These are phyloP conservation scores for Vulpes lagopus DNA, from an alignment of 2,113 vertebrate genomes.

Conservation along the genomic window DNA sequence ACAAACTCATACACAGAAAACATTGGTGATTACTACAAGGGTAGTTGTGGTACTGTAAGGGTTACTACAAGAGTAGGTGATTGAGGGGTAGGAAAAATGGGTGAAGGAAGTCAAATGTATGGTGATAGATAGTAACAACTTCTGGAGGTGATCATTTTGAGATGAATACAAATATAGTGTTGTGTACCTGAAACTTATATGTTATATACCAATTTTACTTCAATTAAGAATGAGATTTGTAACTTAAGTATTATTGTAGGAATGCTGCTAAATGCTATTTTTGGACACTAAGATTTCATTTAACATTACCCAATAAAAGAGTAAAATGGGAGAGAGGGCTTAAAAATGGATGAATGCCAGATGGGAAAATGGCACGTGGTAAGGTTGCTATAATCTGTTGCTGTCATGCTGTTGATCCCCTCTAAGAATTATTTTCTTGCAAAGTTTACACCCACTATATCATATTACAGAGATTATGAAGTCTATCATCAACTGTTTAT, in stretches of 20 bases:
- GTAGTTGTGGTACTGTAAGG: neutral
- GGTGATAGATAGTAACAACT: neutral
- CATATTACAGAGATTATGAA: neutral
- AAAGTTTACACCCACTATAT: neutral
- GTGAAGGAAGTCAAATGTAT: neutral
- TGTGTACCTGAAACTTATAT: neutral
- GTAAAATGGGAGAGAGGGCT: constrained; percentile 17
- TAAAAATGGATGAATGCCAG: constrained; percentile 11
- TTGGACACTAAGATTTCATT: constrained; percentile 23
- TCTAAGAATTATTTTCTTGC: constrained; percentile 6
- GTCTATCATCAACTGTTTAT: constrained; percentile 16
- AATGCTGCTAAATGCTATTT: constrained; percentile 30
- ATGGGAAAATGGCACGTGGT: neutral
- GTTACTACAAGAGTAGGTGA: neutral
- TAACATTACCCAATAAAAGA: constrained; percentile 19
- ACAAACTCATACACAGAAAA: neutral
- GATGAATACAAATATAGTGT: neutral
- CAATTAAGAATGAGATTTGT: neutral
- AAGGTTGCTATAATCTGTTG: constrained; percentile 29
- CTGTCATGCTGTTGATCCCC: neutral
- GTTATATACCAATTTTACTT: neutral
- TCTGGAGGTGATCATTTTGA: neutral
- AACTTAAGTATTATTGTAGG: neutral
- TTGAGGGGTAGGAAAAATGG: neutral
- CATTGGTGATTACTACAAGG: neutral